phyloP scores from a whole-genome alignment of 2,888 invertebrate genomes.

The Galeruca laticollis region DNA sequence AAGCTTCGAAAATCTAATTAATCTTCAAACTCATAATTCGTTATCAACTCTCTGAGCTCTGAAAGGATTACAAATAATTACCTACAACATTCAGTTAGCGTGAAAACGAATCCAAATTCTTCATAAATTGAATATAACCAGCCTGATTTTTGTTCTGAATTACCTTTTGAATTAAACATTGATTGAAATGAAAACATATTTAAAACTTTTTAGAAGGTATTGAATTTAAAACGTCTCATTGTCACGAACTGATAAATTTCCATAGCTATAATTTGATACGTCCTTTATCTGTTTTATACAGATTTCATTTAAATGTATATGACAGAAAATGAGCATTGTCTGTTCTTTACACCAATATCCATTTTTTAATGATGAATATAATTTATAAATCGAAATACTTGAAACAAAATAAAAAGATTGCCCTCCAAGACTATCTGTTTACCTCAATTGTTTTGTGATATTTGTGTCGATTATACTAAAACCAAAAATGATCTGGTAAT shows the following conservation, averaged over 20 bases:
- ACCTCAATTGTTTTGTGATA: too few species aligned
- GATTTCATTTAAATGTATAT: not conserved
- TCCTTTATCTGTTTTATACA: not conserved
- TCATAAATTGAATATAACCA: not conserved
- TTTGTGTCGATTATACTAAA: too few species aligned
- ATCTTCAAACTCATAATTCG: constrained; percentile 1
- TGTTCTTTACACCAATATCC: too few species aligned
- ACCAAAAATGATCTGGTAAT: too few species aligned
- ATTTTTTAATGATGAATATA: too few species aligned
- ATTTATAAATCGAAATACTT: too few species aligned
- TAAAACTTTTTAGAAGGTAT: not conserved
- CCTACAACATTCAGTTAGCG: constrained; percentile 4
- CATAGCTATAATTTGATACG: too few species aligned
- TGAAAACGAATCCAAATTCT: constrained; percentile 4
- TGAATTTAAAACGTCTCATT: not conserved
- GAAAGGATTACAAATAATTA: constrained; percentile 4
- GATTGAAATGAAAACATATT: constrained; percentile 1
- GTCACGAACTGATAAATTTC: constrained; percentile 1
- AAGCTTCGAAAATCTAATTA: not conserved
- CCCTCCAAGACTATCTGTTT: too few species aligned
- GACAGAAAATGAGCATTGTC: too few species aligned
- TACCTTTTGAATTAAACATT: not conserved
- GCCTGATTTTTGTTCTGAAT: not conserved
- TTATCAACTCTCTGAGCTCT: not conserved
- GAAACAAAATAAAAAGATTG: too few species aligned